Conservation (phyloP, 1,140 invertebrate species). For the Pissodes strobi region DNA sequence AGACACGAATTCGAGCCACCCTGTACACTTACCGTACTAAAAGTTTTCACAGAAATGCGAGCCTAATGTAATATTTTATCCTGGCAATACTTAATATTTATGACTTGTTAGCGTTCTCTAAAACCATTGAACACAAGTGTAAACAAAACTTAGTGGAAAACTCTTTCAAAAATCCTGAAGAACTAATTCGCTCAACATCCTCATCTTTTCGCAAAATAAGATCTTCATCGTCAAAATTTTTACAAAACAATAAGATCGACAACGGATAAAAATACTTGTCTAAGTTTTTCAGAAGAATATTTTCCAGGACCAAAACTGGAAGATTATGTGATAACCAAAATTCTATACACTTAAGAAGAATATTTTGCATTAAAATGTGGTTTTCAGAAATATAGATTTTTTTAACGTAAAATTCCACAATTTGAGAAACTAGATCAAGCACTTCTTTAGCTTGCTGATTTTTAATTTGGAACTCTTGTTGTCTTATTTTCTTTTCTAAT, state of each 20-base stretch:
- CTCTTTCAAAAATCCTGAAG: slow-evolving; percentile 53
- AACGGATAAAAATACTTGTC: slow-evolving; percentile 58
- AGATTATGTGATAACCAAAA: slow-evolving; percentile 57
- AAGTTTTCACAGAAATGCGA: too few species aligned
- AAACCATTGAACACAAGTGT: slow-evolving; percentile 55
- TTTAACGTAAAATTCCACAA: slow-evolving; percentile 53
- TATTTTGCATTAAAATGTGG: slow-evolving; percentile 55
- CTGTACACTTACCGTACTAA: too few species aligned
- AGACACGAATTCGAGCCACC: too few species aligned
- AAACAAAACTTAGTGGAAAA: slow-evolving; percentile 56
- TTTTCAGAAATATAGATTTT: slow-evolving; percentile 53
- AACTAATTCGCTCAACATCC: slow-evolving; percentile 39
- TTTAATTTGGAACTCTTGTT: slow-evolving; percentile 42
- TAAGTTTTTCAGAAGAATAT: slow-evolving; percentile 57
- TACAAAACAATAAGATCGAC: slow-evolving; percentile 57
- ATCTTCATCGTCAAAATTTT: slow-evolving; percentile 53
- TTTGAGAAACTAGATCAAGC: slow-evolving; percentile 45
- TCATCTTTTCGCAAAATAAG: slow-evolving; percentile 45
- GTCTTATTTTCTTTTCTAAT: slow-evolving; percentile 26
- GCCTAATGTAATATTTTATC: too few species aligned
- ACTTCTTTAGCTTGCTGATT: slow-evolving; percentile 46
- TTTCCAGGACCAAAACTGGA: slow-evolving; percentile 55
- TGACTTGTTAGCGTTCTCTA: slow-evolving; percentile 54
- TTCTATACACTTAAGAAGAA: slow-evolving; percentile 55
- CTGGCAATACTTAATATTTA: too few species aligned